Conservation (phyloP, 2,888 invertebrate genomes). For the Ectemnius continuus region DNA sequence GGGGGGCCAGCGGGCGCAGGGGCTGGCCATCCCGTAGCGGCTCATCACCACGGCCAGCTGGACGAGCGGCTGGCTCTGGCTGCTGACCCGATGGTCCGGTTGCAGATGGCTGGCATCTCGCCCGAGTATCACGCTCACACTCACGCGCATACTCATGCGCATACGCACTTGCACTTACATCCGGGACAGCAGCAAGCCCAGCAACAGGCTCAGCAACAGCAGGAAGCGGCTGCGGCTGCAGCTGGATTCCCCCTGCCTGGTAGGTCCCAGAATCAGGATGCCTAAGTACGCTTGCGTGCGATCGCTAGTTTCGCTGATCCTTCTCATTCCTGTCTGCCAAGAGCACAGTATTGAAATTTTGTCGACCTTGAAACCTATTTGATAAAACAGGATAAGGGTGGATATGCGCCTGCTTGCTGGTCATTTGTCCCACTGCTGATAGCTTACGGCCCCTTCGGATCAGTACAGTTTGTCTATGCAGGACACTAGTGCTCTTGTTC, state of each 20-base stretch:
- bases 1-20: constrained; percentile 79
- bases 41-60: constrained; percentile 83
- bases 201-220: constrained; percentile 82
- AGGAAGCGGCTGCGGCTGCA: constrained; percentile 80
- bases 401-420: constrained; percentile 9
- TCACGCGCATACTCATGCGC: constrained; percentile 94
- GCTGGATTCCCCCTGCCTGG: constrained; percentile 79
- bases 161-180: constrained; percentile 92
- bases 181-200: constrained; percentile 86
- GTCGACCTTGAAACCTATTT: neutral
- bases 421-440: constrained; percentile 4
- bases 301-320: constrained; percentile 44
- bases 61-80: constrained; percentile 90
- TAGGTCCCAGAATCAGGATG: constrained; percentile 73
- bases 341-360: neutral
- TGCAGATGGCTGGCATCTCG: constrained; percentile 95
- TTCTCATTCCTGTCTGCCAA: constrained; percentile 11
- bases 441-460: neutral
- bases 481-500: neutral
- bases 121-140: constrained; percentile 95
- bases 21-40: constrained; percentile 80
- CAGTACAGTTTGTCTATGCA: neutral
- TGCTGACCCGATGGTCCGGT: constrained; percentile 93
- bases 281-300: constrained; percentile 55
- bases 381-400: neutral